Base-by-base conservation (phyloP, 2,113 vertebrate species). In the Gadus macrocephalus region DNA sequence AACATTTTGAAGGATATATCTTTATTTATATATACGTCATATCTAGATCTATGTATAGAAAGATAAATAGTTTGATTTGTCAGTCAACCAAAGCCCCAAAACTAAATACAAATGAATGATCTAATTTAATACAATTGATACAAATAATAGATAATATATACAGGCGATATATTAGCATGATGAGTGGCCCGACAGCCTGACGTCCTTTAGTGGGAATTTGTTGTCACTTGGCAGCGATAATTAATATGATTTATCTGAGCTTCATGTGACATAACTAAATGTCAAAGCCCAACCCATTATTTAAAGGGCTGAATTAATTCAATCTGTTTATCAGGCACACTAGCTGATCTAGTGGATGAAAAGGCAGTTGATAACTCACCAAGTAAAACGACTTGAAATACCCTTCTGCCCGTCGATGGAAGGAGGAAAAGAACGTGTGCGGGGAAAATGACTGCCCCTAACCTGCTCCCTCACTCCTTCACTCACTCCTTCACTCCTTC, bases 161-260 rank as follows among this genome's bases (percentile, higher is more conserved):
- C 15, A 9, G 2, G 68, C 7, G 67, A n/a, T 27, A 27, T 6
- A 9, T 27, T 11, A 65, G 64, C 49, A 49, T 53, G 67, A n/a
- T 19, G 42, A 5, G 7, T 49, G 42, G 28, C 42, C 42, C 42
- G 5, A 49, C 42, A 61, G 56, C 66, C 71, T 67, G 78, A 75
- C 49, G 15, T 66, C 70, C 71, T 73, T 83, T 83, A 82, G 79
- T 66, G 28, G 61, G 62, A 67, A 69, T 56, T 62, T 71, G 64
- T 79, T 72, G 70, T 75, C 64, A 35, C 77, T 84, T 78, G 74
- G 80, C 77, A 74, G 53, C 67, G 68, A 76, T 77, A 80, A 82
- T 87, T 87, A 81, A 83, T 81, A 79, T 85, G 82, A 89, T 87
- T 86, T 83, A 85, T 81, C 70, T 60, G 60, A 53, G 68, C 63